Percentiles rank a stretch among this genome's conserved stretches.
These are phyloP conservation scores for Drosophila tani DNA, from an alignment of 1,140 invertebrate species.

Conservation along the genomic window DNA sequence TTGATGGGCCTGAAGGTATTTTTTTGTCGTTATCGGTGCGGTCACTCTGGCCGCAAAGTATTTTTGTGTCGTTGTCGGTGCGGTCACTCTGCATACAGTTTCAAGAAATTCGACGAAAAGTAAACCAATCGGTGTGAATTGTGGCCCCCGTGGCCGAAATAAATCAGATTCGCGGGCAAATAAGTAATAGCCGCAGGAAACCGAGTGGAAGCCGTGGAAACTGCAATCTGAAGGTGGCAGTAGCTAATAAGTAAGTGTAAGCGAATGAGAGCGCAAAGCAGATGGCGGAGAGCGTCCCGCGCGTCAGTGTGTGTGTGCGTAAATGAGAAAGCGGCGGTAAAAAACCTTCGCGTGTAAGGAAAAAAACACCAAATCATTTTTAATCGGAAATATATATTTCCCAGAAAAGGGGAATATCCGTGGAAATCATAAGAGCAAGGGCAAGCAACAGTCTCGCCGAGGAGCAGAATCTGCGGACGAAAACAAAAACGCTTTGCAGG, in stretches of 20 bases:
- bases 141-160: background rate
- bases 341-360: conserved; percentile 58
- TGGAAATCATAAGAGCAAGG: background rate
- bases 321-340: conserved; percentile 79
- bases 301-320: conserved; percentile 60
- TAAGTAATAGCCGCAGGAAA: conserved; percentile 1
- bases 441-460: conserved; percentile 31
- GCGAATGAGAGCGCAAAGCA: conserved; percentile 80
- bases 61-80: too few species aligned
- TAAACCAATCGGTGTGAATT: conserved; percentile 1
- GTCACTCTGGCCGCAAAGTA: too few species aligned
- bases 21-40: too few species aligned
- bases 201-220: conserved; percentile 13
- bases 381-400: conserved; percentile 15
- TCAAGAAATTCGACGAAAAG: background rate
- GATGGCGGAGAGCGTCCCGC: conserved; percentile 77
- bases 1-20: too few species aligned
- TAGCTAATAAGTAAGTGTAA: conserved; percentile 78
- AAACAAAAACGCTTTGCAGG: conserved; percentile 71
- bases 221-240: conserved; percentile 28
- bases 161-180: conserved; percentile 1
- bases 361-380: conserved; percentile 19
- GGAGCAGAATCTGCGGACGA: conserved; percentile 57
- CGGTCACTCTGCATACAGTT: too few species aligned
- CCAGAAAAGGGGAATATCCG: conserved; percentile 28